Base-by-base conservation (phyloP, 2,113 vertebrate genomes). In the Hucho hucho region DNA sequence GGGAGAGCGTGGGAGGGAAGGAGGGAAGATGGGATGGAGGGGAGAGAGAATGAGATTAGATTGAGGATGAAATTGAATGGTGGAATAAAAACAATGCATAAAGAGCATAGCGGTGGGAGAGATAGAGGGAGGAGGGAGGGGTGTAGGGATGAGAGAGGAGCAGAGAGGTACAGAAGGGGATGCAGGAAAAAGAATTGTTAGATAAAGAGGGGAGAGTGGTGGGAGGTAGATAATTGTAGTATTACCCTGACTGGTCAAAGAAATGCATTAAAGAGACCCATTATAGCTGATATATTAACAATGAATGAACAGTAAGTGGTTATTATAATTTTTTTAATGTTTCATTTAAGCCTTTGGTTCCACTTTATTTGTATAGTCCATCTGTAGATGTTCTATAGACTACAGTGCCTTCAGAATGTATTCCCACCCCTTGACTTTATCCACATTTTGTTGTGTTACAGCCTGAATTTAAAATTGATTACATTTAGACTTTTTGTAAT, bases 31-130 rank as follows among this genome's bases (percentile, higher is more conserved):
- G 32, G 67, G 18, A 47, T 22, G 9, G 32, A 47, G 12, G 43
- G 37, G 67, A 24, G 43, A 46, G n/a, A 24, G 32, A 47, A 47
- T 32, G 43, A 47, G 67, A 47, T 69, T 32, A 69, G 67, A 14
- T 69, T 69, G 67, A 69, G 22, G 43, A 47, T 69, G 67, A 69
- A 14, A 69, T 24, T 16, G 67, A 43, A 68, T 16, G 6, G 20
- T 7, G 32, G 32, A 37, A 37, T 69, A 16, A 69, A 69, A 69
- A 69, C 37, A 69, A 69, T 47, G 22, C n/a, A 47, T 47, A 37
- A 69, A 47, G 20, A 69, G n/a, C 67, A 47, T 3, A 13, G 64
- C 13, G 20, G 29, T 20, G 18, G 29, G 49, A 67, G 26, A 32
- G 65, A 20, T 6, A 6, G 29, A 20, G 53, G 53, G 58, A 11